Percentiles rank a stretch among this genome's conserved stretches.
phyloP scores from a whole-genome alignment of 1,140 invertebrate genomes.

The Oryctes rhinoceros region DNA sequence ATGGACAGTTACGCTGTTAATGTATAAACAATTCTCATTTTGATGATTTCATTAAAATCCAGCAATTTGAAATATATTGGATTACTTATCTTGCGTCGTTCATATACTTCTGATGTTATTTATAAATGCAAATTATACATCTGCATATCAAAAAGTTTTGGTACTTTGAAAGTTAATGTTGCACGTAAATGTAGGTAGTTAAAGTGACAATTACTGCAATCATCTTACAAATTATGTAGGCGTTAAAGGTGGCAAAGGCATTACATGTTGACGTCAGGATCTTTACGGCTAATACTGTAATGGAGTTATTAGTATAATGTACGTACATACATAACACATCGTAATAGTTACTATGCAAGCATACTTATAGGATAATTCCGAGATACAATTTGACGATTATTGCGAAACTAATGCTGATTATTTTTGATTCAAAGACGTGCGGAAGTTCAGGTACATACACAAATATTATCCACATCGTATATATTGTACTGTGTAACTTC shows the following conservation, averaged over 20 bases:
- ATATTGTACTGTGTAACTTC: no score
- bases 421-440: no score
- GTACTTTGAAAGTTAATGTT: not conserved
- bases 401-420: not conserved
- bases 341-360: not conserved
- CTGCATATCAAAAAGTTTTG: no score
- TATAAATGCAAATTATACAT: no score
- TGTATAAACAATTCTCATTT: no score
- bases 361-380: not conserved
- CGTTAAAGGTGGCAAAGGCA: conserved; percentile 4
- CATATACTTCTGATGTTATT: no score
- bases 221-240: conserved; percentile 3
- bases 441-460: no score
- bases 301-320: conserved; percentile 17
- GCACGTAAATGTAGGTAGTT: not conserved
- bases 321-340: not conserved
- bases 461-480: no score
- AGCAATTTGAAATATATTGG: no score
- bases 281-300: not conserved
- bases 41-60: no score
- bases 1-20: no score
- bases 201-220: not conserved
- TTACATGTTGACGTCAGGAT: not conserved
- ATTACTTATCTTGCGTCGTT: no score
- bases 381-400: not conserved